These are phyloP conservation scores for Spilogale gracilis DNA, from an alignment of 2,113 vertebrate genomes.

Conservation along the genomic window DNA sequence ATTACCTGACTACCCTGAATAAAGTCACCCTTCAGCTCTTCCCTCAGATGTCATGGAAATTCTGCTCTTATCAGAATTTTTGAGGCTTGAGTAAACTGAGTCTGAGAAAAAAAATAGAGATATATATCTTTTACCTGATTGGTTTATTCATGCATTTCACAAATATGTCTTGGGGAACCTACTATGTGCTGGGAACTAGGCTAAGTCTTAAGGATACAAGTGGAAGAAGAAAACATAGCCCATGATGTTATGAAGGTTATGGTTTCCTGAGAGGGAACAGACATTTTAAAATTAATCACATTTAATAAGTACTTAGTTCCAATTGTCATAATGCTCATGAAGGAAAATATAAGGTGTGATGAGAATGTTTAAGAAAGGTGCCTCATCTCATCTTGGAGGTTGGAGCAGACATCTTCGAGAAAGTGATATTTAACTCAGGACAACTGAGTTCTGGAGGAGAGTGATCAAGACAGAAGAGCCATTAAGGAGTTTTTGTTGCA, in stretches of 20 bases:
- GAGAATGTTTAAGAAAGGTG: neutral
- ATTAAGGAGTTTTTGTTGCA: neutral
- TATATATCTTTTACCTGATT: neutral
- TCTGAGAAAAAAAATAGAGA: neutral
- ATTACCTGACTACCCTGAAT: neutral
- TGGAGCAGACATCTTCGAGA: neutral
- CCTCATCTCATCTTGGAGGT: neutral
- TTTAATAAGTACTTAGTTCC: neutral
- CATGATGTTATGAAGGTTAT: neutral
- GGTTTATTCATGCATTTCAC: neutral
- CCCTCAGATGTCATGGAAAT: neutral
- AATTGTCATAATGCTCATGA: neutral
- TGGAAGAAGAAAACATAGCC: neutral
- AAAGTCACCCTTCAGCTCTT: neutral
- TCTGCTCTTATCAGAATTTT: neutral
- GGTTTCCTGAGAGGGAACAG: neutral
- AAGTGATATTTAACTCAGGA: neutral
- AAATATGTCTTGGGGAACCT: neutral
- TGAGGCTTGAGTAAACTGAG: neutral
- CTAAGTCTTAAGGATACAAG: neutral
- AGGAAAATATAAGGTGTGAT: neutral
- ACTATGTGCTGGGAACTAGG: neutral
- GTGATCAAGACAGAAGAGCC: neutral
- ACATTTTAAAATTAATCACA: constrained; percentile 8
- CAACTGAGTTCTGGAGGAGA: neutral